Base-by-base conservation (phyloP, 2,888 invertebrate genomes). In the Incurvaria masculella region DNA sequence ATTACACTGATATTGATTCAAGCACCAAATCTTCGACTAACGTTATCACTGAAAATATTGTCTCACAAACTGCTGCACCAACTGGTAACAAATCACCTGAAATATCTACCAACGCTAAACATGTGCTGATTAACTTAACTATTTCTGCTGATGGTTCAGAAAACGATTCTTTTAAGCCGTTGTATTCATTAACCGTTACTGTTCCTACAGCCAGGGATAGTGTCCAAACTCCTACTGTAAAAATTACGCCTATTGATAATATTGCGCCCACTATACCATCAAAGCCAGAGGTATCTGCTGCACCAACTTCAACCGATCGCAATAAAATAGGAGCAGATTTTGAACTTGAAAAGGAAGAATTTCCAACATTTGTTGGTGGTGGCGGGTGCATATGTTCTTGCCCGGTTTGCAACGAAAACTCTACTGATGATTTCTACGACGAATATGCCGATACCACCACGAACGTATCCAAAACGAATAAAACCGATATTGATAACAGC, bases 111-210 rank as follows among this genome's bases (percentile, higher is more conserved):
- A 75, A 75, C 57, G 69, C 71, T 56, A 85, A 84, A 68, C 84
- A 87, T 59, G 85, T 92, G 58, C 75, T 91, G 55, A 87, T 93
- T 52, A 93, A 93, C 71, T 80, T 93, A 55, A 90, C 91, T 8
- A 91, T 92, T 60, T 85, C 88, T 51, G 86, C 89, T 41, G 89
- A 89, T 59, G 66, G 73, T 52, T 65, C 68, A 41, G 68, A 68
- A 52, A 69, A 63, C 54, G 65, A 69, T 51, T 62, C 66, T 55
- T 78, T 82, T 59, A 84, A 84, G 61, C 85, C 86, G 44, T 80
- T 91, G 53, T 92, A 91, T 72, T 86, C 90, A 33, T 74, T 92
- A 56, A 91, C 92, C 59, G 85, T 92, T 51, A 88, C 88, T 52
- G 86, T 93, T 48, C 92, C 92, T 10, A 86, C 86, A 47, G 75